Conservation (phyloP, 1,140 invertebrate species). For the Drosophila pectinifera region DNA sequence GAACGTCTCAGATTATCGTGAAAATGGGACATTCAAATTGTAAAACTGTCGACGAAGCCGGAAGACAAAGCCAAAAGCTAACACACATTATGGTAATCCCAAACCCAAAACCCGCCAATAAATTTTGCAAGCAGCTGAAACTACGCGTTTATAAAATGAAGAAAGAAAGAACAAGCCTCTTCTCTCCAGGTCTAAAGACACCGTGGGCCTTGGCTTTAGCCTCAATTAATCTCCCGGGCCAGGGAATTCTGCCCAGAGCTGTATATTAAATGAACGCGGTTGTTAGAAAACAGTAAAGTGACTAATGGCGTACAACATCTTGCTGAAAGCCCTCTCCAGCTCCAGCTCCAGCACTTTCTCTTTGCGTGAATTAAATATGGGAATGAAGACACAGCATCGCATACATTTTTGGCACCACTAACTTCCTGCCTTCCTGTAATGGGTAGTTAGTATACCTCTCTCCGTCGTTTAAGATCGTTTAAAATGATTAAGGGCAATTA, state of each 20-base stretch:
- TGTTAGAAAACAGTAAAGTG: conserved; percentile 29
- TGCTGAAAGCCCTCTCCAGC: conserved; percentile 11
- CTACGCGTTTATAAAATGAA: conserved; percentile 22
- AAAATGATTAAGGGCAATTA: not conserved
- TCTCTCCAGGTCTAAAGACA: conserved; percentile 9
- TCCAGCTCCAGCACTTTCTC: conserved; percentile 36
- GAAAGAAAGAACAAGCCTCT: conserved; percentile 21
- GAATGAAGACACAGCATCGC: conserved; percentile 21
- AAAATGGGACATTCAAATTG: conserved; percentile 37
- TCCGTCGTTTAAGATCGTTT: not conserved
- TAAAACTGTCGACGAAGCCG: conserved; percentile 36
- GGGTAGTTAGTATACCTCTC: not conserved
- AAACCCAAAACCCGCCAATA: conserved; percentile 27
- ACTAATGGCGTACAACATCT: conserved; percentile 35
- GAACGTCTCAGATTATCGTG: conserved; percentile 14
- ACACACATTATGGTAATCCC: conserved; percentile 37
- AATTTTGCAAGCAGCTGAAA: conserved; percentile 37
- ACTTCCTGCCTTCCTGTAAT: conserved; percentile 21
- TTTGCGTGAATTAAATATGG: conserved; percentile 25
- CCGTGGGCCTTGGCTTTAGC: conserved; percentile 30
- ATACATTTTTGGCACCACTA: conserved; percentile 8
- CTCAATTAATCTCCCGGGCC: conserved; percentile 31
- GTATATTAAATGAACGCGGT: conserved; percentile 18
- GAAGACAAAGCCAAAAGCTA: conserved; percentile 20
- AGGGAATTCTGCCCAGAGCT: conserved; percentile 19